Conservation (phyloP, 1,140 invertebrate genomes). For the Onthophagus taurus region DNA sequence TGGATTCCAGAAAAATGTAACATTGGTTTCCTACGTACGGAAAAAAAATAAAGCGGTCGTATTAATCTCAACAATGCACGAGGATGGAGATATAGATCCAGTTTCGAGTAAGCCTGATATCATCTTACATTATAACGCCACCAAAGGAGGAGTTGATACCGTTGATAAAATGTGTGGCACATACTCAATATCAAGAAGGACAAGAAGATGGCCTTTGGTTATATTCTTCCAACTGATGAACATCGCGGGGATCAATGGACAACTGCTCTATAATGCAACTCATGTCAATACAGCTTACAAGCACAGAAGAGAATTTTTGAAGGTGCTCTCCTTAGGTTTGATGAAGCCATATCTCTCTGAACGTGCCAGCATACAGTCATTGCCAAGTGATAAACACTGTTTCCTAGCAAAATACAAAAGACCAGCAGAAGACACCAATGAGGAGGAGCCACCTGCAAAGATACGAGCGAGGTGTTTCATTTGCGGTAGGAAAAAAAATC, state of each 20-base stretch:
- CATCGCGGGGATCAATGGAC: conserved; percentile 42
- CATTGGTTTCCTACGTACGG: too few species aligned
- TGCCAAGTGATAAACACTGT: conserved; percentile 12
- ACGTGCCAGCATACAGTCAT: conserved; percentile 6
- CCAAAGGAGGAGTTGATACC: conserved; percentile 36
- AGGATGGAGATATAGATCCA: conserved; percentile 19
- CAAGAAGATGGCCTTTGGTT: conserved; percentile 43
- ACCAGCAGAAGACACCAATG: background rate
- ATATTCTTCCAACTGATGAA: conserved; percentile 44
- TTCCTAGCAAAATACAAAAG: conserved; percentile 8
- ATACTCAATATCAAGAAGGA: conserved; percentile 35
- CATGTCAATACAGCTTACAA: background rate
- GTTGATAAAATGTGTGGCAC: conserved; percentile 31
- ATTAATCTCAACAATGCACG: conserved; percentile 30
- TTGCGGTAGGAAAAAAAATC: background rate
- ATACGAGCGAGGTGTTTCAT: background rate
- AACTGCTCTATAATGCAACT: conserved; percentile 35
- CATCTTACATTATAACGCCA: conserved; percentile 36
- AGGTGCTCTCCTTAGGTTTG: background rate
- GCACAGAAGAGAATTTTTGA: background rate
- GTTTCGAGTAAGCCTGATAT: conserved; percentile 33
- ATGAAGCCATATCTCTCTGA: conserved; percentile 15
- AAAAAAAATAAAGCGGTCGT: too few species aligned
- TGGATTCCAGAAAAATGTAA: too few species aligned
- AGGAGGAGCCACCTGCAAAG: background rate